A percentile compares a stretch with the other conserved stretches of the same genome.
phyloP scores from a whole-genome alignment of 2,888 invertebrate species.

The Apotomis capreana region DNA sequence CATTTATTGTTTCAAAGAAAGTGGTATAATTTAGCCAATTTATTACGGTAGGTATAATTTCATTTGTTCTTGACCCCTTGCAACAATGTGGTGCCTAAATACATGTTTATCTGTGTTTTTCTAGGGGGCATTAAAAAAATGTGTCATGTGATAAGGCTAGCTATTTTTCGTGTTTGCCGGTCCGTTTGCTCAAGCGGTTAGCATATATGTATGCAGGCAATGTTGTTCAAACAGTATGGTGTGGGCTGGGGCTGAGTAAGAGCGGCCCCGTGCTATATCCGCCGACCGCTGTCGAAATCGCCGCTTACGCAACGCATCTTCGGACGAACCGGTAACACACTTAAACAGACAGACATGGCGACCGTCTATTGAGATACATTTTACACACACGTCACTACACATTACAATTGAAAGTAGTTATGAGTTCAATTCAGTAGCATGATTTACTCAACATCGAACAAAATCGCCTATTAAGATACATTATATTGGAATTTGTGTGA shows the following conservation, averaged over 20 bases:
- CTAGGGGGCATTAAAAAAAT: constrained; percentile 39
- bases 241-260: constrained; percentile 72
- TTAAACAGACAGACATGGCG: constrained; percentile 57
- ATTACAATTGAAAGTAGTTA: not conserved
- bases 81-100: not conserved
- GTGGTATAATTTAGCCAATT: no score
- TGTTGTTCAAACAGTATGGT: constrained; percentile 73
- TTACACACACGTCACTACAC: constrained; percentile 44
- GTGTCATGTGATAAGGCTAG: constrained; percentile 61
- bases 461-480: not conserved
- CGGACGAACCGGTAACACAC: constrained; percentile 69
- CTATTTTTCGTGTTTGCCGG: constrained; percentile 57
- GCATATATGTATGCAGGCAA: constrained; percentile 61
- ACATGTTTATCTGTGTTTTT: not conserved
- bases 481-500: not conserved
- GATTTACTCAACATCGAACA: not conserved
- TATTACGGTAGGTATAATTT: no score
- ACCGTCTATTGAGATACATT: constrained; percentile 56
- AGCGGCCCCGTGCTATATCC: constrained; percentile 81
- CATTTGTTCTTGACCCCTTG: not conserved
- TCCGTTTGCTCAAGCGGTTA: constrained; percentile 71
- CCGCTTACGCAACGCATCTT: constrained; percentile 73
- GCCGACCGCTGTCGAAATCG: constrained; percentile 71
- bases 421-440: not conserved
- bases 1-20: no score